These are phyloP conservation scores for Ornithoptera priamus DNA, from an alignment of 2,888 invertebrate genomes.

Conservation along the genomic window DNA sequence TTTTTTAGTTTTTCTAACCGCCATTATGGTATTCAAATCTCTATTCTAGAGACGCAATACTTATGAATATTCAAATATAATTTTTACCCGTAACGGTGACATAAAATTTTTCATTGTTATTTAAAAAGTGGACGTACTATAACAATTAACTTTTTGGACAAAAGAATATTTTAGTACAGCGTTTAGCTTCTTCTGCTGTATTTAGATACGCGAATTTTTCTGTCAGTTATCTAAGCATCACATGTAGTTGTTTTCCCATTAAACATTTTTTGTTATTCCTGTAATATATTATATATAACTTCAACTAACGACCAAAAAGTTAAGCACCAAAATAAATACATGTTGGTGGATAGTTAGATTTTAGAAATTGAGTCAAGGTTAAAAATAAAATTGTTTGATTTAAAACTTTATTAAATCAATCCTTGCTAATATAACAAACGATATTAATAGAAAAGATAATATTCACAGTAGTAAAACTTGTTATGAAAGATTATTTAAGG, in stretches of 20 bases:
- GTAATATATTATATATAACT: too few species aligned
- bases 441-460: too few species aligned
- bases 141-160: conserved; percentile 64
- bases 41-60: conserved; percentile 26
- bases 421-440: too few species aligned
- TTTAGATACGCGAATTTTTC: conserved; percentile 31
- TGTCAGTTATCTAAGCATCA: background rate
- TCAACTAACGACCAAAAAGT: too few species aligned
- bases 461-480: too few species aligned
- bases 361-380: too few species aligned
- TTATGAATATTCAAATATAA: conserved; percentile 62
- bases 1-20: conserved; percentile 15
- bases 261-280: background rate
- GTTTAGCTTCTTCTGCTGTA: conserved; percentile 33
- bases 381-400: too few species aligned
- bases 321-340: too few species aligned
- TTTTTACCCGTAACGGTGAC: conserved; percentile 73
- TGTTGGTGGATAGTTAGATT: too few species aligned
- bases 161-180: conserved; percentile 62
- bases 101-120: conserved; percentile 66
- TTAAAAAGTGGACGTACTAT: conserved; percentile 66
- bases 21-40: conserved; percentile 20
- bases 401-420: too few species aligned
- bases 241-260: background rate
- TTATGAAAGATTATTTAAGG: too few species aligned